A percentile compares a stretch with the other conserved stretches of the same genome.
These are phyloP conservation scores for Drosophila helvetica DNA, from an alignment of 2,888 invertebrate genomes.

Conservation along the genomic window DNA sequence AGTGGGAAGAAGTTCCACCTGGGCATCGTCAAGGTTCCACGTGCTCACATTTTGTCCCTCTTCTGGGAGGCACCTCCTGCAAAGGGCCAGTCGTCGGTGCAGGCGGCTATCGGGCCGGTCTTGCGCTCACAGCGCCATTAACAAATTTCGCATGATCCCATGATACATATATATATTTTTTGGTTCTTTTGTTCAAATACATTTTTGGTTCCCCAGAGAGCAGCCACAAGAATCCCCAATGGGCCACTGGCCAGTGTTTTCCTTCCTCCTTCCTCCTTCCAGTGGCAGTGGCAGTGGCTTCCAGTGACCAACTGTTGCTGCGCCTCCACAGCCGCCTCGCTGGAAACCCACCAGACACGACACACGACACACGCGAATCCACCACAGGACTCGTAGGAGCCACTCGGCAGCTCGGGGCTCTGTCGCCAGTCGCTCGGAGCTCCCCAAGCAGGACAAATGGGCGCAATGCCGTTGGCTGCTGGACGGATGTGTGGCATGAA, in stretches of 20 bases:
- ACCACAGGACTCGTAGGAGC: conserved; percentile 11
- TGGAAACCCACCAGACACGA: conserved; percentile 33
- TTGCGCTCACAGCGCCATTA: too few species aligned
- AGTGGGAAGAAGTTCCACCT: too few species aligned
- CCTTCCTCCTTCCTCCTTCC: conserved; percentile 27
- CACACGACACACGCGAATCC: conserved; percentile 18
- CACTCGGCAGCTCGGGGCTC: not conserved
- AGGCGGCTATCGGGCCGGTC: too few species aligned
- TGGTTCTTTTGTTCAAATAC: too few species aligned
- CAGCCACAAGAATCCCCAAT: too few species aligned
- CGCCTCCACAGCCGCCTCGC: not conserved
- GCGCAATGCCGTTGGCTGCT: not conserved
- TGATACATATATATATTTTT: too few species aligned
- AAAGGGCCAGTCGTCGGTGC: too few species aligned
- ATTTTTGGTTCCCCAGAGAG: too few species aligned
- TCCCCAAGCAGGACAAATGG: not conserved
- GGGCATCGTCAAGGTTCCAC: too few species aligned
- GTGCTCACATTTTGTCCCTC: too few species aligned
- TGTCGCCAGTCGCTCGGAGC: not conserved
- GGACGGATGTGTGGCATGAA: not conserved
- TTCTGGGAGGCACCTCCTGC: too few species aligned
- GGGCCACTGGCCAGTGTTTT: not conserved
- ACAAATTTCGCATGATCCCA: too few species aligned
- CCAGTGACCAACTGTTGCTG: conserved; percentile 61
- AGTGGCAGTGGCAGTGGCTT: conserved; percentile 27